phyloP scores from a whole-genome alignment of 2,888 invertebrate species.

The Piscicola geometra region DNA sequence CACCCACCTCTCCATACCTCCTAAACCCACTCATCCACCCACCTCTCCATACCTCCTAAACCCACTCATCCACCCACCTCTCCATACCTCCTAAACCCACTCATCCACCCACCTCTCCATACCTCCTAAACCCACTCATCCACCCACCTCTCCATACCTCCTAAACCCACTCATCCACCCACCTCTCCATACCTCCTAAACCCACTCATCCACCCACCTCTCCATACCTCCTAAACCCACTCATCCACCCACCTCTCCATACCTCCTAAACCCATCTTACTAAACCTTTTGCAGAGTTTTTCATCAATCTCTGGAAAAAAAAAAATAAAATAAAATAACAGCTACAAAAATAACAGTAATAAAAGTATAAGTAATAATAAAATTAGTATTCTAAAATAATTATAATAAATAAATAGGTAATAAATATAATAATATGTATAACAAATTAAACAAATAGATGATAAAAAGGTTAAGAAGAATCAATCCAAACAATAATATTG shows the following conservation, averaged over 20 bases:
- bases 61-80: too few relatives aligned
- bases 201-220: neutral
- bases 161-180: neutral
- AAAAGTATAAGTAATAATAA: neutral
- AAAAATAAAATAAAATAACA: constrained; percentile 8
- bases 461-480: neutral
- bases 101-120: too few relatives aligned
- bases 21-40: too few relatives aligned
- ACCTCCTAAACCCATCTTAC: neutral
- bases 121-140: too few relatives aligned
- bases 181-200: neutral
- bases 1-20: too few relatives aligned
- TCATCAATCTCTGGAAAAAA: too few relatives aligned
- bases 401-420: neutral
- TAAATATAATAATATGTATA: neutral
- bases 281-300: neutral
- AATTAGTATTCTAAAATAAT: neutral
- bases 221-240: neutral
- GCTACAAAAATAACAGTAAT: neutral
- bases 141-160: neutral
- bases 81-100: too few relatives aligned
- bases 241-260: neutral
- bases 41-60: too few relatives aligned
- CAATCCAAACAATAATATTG: too few relatives aligned
- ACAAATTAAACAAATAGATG: neutral